Evolutionary conservation across 2,888 invertebrate species (phyloP).

Genomic region (Nemurella pictetii): DNA sequence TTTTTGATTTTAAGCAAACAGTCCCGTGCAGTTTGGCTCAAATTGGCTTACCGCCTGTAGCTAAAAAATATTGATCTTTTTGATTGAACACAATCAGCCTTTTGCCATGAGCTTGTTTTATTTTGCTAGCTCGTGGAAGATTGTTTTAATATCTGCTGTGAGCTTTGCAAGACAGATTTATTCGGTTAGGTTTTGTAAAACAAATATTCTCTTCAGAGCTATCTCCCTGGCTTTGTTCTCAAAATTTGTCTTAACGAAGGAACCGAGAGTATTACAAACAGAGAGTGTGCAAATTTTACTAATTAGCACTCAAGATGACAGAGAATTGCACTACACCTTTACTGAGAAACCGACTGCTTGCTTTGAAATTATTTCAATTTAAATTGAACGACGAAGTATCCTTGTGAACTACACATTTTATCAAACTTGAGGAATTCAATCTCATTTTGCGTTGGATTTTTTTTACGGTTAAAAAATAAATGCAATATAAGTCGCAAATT

Average conservation of each 20-base stretch:
- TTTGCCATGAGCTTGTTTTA: background rate
- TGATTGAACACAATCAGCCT: background rate
- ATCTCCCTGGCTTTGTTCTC: background rate
- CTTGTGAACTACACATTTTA: background rate
- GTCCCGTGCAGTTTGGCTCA: background rate
- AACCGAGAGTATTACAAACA: background rate
- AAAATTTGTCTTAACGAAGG: background rate
- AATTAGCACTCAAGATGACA: background rate
- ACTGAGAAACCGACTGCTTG: background rate
- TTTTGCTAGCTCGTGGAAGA: background rate
- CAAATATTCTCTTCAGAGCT: background rate
- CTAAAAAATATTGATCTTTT: background rate
- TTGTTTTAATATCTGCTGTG: background rate
- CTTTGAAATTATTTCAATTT: background rate
- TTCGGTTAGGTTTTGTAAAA: background rate
- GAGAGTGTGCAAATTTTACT: background rate
- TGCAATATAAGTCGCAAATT: slow-evolving; percentile 15
- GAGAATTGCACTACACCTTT: background rate
- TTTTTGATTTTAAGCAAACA: background rate
- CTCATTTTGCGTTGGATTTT: background rate
- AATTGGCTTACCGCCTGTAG: background rate
- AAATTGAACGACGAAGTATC: background rate
- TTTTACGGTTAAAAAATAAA: slow-evolving; percentile 13
- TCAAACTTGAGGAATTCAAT: background rate
- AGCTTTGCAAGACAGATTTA: background rate